Conservation (phyloP, 1,140 invertebrate genomes). For the Pogonomyrmex barbatus region DNA sequence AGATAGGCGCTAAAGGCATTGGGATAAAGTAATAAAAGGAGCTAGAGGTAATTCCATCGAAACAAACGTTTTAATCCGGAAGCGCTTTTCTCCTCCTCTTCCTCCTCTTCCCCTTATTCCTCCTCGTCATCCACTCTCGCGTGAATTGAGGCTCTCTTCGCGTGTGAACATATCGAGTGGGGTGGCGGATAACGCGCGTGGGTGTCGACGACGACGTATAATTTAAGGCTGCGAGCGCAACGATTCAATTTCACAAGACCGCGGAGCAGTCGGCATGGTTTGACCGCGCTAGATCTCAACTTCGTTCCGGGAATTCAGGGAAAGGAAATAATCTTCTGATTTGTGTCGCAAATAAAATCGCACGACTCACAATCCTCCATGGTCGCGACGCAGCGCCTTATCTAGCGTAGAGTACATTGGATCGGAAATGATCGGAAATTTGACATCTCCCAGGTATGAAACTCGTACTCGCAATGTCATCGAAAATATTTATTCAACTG, state of each 20-base stretch:
- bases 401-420: conserved; percentile 59
- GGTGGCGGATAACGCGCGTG: conserved; percentile 69
- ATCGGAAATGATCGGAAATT: conserved; percentile 64
- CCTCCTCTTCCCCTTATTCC: neutral
- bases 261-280: conserved; percentile 62
- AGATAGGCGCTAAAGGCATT: conserved; percentile 58
- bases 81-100: conserved; percentile 27
- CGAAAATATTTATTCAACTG: conserved; percentile 61
- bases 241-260: conserved; percentile 79
- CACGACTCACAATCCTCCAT: conserved; percentile 74
- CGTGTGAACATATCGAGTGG: conserved; percentile 64
- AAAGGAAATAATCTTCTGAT: conserved; percentile 76
- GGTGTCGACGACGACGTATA: conserved; percentile 78
- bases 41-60: conserved; percentile 69
- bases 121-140: neutral
- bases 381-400: conserved; percentile 56
- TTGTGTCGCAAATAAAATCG: conserved; percentile 74
- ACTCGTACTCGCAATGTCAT: conserved; percentile 65
- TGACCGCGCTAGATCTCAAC: neutral
- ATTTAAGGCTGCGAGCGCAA: conserved; percentile 77
- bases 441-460: conserved; percentile 52
- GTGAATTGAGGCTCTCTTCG: conserved; percentile 56
- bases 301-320: neutral
- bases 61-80: conserved; percentile 77
- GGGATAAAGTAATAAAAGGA: conserved; percentile 69